Evolutionary conservation across 1,140 invertebrate species (phyloP), one percentile per base, ranked within the genome.

Genomic region (Stenopsyche tienmushanensis): DNA sequence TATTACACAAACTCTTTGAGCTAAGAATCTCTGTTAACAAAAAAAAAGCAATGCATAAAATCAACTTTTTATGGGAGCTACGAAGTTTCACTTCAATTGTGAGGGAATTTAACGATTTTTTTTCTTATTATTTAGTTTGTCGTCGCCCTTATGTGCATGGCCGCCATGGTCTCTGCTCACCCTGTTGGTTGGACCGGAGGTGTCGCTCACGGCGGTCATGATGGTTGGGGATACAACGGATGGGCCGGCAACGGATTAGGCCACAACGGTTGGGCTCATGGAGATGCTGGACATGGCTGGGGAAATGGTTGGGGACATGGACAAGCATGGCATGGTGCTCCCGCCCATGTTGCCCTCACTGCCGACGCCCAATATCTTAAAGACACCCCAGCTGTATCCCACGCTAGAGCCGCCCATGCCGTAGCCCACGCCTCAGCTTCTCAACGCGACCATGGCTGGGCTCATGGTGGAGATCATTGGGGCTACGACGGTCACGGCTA

Each of bases 311-410:
- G 44, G 44, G 44, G 44, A 47, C 44, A 47, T 17, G 50, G 15
- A 21, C 10, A 17, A 8, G 45, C 7, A 49, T 49, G 45, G 50
- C 3, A 21, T 10, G 50, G 50, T n/a, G 20, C 50, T 20, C 25
- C 25, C 5, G 45, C 45, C 15, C 45, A 49, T 10, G 25, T 53
- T 8, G 8, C 20, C 5, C 21, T 53, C 8, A 53, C 50, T 7
- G 7, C 3, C 20, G 50, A 53, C 20, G 50, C 20, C 50, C 50
- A 26, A 10, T 59, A 59, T 24, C 41, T 59, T 3, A 9, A 13
- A 9, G 42, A 62, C 18, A 50, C 44, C 25, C 45, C 59, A 18
- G 59, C 42, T 3, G 20, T 47, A 44, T 42, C 42, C 20, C 59
- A 47, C 25, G 44, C 42, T 17, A 47, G 15, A 15, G 8, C 13